phyloP scores from a whole-genome alignment of 2,113 vertebrate genomes.

The Butorides virescens region DNA sequence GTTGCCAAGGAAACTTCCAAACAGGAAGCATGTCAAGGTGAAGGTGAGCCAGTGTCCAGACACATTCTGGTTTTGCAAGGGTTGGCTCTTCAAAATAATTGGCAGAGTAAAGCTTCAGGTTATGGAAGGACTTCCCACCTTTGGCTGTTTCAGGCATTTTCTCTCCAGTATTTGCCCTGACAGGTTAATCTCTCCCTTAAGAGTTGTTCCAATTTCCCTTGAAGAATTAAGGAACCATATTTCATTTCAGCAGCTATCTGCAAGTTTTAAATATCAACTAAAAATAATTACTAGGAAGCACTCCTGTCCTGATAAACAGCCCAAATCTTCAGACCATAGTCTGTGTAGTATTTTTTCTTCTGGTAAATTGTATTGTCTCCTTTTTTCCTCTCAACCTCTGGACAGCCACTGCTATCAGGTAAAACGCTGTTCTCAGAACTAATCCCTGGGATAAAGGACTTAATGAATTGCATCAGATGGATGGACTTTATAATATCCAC shows the following conservation, averaged over 20 bases:
- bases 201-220: not conserved
- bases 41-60: not conserved
- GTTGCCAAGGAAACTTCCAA: not conserved
- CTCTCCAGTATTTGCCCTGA: not conserved
- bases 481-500: not conserved
- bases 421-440: not conserved
- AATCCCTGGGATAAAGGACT: not conserved
- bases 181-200: not conserved
- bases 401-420: no score
- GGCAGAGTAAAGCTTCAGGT: not conserved
- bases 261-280: not conserved
- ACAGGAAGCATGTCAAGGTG: not conserved
- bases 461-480: not conserved
- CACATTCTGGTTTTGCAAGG: not conserved
- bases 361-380: not conserved
- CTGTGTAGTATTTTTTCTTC: not conserved
- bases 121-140: not conserved
- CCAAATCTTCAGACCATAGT: not conserved
- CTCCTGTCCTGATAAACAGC: not conserved
- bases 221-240: not conserved
- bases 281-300: not conserved
- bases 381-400: not conserved
- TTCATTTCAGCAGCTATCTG: not conserved
- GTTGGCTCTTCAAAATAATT: not conserved
- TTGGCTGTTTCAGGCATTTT: not conserved